Conservation (phyloP, 2,797 vertebrate genomes). For the Tauraco hartlaubi region DNA sequence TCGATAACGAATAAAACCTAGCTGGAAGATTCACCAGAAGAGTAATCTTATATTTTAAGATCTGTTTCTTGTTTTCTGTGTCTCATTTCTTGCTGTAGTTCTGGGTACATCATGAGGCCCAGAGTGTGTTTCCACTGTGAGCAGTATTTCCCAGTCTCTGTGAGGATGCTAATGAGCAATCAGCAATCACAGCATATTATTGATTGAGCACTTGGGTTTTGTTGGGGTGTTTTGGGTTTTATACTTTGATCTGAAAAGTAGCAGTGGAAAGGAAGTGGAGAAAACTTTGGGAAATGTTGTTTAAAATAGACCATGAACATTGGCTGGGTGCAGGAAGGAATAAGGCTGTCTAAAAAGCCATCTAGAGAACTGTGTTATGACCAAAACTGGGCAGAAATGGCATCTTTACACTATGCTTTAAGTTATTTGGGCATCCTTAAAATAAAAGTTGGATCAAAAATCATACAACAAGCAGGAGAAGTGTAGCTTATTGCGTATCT, state of each 20-base stretch:
- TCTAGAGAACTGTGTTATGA: neutral
- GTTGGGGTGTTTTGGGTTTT: neutral
- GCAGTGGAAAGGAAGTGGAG: neutral
- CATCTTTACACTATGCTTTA: neutral
- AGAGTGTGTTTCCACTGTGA: accelerated
- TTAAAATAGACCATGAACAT: neutral
- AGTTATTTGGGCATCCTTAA: neutral
- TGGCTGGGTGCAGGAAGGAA: neutral
- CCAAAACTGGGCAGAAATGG: neutral
- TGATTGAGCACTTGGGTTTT: neutral
- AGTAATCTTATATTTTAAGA: neutral
- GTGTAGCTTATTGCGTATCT: neutral
- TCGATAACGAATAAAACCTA: neutral
- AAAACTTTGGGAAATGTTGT: neutral
- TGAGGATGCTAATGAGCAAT: neutral
- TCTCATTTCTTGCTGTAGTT: neutral
- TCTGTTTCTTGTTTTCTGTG: neutral
- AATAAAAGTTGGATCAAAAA: neutral
- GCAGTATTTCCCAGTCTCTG: neutral
- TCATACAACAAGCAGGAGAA: neutral
- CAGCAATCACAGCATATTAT: neutral
- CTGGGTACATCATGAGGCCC: neutral
- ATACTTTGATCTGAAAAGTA: neutral
- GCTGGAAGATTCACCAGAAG: neutral
- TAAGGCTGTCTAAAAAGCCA: neutral